These are phyloP conservation scores for Escarpia spicata DNA, from an alignment of 2,888 invertebrate genomes.

Conservation along the genomic window DNA sequence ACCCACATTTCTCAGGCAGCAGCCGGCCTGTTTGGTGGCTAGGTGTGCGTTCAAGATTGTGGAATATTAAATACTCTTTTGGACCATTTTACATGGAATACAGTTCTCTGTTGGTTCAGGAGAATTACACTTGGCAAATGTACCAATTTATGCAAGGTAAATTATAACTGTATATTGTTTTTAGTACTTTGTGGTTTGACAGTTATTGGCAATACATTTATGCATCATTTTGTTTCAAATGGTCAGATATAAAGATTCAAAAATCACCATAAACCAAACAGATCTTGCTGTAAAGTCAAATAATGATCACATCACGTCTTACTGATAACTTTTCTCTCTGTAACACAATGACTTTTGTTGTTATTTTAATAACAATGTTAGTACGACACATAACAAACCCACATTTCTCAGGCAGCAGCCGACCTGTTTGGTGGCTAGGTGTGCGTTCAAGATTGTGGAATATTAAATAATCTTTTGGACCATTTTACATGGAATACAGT, in stretches of 20 bases:
- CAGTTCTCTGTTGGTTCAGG: background rate
- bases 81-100: background rate
- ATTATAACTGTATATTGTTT: background rate
- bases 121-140: background rate
- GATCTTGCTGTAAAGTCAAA: too few relatives aligned
- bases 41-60: slow-evolving; percentile 16
- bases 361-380: background rate
- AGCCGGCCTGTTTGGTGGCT: background rate
- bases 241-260: too few relatives aligned
- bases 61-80: background rate
- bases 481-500: background rate
- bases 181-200: too few relatives aligned
- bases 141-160: background rate
- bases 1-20: slow-evolving; percentile 5
- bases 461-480: background rate
- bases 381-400: background rate
- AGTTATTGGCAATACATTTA: too few relatives aligned
- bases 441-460: slow-evolving; percentile 13
- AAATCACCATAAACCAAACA: too few relatives aligned
- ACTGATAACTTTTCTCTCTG: background rate
- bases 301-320: too few relatives aligned
- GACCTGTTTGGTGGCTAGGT: background rate
- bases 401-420: slow-evolving; percentile 16
- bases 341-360: background rate
- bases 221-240: too few relatives aligned